phyloP scores from a whole-genome alignment of 2,797 vertebrate species.

The Argya squamiceps region DNA sequence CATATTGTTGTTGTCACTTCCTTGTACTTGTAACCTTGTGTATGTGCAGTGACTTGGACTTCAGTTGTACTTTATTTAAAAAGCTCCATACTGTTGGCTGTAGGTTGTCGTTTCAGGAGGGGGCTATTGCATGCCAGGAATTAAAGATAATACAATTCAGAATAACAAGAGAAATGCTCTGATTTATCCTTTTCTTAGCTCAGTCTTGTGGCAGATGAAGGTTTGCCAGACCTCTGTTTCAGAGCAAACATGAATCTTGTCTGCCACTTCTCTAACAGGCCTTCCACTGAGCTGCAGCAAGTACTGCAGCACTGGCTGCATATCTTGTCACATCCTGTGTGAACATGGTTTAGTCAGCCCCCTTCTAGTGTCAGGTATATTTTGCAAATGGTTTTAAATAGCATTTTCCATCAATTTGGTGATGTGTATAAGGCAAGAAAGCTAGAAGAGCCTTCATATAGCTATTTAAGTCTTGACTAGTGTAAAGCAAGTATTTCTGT shows the following conservation, averaged over 20 bases:
- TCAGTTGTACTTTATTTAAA: neutral
- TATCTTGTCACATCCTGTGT: neutral
- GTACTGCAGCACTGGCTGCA: neutral
- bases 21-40: neutral
- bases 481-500: neutral
- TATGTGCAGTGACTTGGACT: neutral
- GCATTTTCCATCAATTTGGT: neutral
- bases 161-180: neutral
- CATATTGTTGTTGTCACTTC: neutral
- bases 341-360: neutral
- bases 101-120: neutral
- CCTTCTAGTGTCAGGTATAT: neutral
- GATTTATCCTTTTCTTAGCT: neutral
- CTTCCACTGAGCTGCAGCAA: neutral
- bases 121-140: neutral
- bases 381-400: neutral
- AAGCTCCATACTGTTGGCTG: neutral
- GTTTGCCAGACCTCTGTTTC: neutral
- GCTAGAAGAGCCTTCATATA: neutral
- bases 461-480: neutral
- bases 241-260: neutral
- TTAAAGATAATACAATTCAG: neutral
- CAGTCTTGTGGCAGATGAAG: neutral
- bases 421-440: neutral
- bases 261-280: neutral